Base-by-base conservation (phyloP, 2,113 vertebrate species). In the Cnemophilus loriae region DNA sequence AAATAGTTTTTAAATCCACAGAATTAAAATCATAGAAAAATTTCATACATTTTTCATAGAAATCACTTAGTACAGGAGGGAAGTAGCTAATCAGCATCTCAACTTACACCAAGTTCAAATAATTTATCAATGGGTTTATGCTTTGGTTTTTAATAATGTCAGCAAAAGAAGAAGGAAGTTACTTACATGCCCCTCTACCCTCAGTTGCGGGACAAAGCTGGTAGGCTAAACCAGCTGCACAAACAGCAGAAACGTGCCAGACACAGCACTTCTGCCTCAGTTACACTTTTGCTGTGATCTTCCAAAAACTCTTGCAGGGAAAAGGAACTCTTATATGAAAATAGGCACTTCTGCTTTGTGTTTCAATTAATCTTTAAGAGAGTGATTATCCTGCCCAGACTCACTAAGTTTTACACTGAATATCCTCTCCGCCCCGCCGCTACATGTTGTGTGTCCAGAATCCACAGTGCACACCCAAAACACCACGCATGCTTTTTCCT, bases 401-500 rank as follows among this genome's bases (percentile, higher is more conserved):
- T 18, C 39, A 18, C 42, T 13, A 14, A 16, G 46, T 13, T 32
- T 24, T 14, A 41, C 1, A 19, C 53, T 39, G 41, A 53, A 44
- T 32, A 41, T 49, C 3, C 2, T n/a, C n/a, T n/a, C n/a, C n/a
- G n/a, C 17, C 47, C 13, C 63, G 30, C 39, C 9, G 57, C n/a
- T 17, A 11, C 0, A 1, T 2, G 24, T n/a, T 80, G 22, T 11
- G 4, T 7, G 16, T 33, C 19, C 60, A 44, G 56, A 53, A 35
- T 6, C 14, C 65, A 37, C n/a, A 52, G 6, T 1, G 3, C 37
- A 11, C 4, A 9, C 12, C 27, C 32, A 52, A 42, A 30, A 24
- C 14, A 8, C 37, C 3, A 3, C 0, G 7, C 16, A 3, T 4
- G 11, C 10, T 14, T 19, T 26, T 42, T 32, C 59, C 50, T 53